Evolutionary conservation across 2,888 invertebrate genomes (phyloP).

Genomic region (Mamestra brassicae): DNA sequence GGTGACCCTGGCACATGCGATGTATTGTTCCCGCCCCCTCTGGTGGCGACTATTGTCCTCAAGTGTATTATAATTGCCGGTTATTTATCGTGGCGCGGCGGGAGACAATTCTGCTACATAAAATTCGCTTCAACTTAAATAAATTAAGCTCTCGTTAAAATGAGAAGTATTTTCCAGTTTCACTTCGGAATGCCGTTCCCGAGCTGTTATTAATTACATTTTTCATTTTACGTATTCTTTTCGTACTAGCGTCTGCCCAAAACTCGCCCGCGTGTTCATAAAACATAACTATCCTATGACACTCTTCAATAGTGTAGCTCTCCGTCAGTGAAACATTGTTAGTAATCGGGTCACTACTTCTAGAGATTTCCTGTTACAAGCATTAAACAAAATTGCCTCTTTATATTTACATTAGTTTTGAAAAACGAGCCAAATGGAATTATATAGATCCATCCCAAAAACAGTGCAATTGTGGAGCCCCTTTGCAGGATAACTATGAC

Average conservation of each 20-base stretch:
- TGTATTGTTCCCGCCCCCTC: conserved; percentile 76
- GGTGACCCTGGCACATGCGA: conserved; percentile 61
- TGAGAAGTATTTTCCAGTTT: conserved; percentile 33
- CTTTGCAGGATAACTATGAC: too few relatives aligned
- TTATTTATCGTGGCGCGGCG: conserved; percentile 79
- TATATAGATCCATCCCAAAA: too few relatives aligned
- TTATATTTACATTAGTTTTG: neutral
- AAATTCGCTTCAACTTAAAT: conserved; percentile 65
- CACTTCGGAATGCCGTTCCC: conserved; percentile 17
- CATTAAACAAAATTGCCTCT: neutral
- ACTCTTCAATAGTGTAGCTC: neutral
- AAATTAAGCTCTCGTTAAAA: conserved; percentile 61
- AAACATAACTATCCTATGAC: neutral
- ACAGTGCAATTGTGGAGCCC: too few relatives aligned
- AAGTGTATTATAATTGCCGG: conserved; percentile 82
- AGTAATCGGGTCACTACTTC: neutral
- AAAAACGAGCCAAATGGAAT: too few relatives aligned
- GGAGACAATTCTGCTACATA: conserved; percentile 71
- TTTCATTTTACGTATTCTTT: neutral
- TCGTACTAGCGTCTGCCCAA: neutral
- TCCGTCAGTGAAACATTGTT: neutral
- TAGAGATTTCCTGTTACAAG: neutral
- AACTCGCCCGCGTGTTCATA: neutral
- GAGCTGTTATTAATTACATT: neutral
- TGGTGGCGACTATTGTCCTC: conserved; percentile 77